Percentiles rank a stretch among this genome's conserved stretches.
Evolutionary conservation across 2,113 vertebrate genomes (phyloP).

Genomic region (Egretta garzetta): DNA sequence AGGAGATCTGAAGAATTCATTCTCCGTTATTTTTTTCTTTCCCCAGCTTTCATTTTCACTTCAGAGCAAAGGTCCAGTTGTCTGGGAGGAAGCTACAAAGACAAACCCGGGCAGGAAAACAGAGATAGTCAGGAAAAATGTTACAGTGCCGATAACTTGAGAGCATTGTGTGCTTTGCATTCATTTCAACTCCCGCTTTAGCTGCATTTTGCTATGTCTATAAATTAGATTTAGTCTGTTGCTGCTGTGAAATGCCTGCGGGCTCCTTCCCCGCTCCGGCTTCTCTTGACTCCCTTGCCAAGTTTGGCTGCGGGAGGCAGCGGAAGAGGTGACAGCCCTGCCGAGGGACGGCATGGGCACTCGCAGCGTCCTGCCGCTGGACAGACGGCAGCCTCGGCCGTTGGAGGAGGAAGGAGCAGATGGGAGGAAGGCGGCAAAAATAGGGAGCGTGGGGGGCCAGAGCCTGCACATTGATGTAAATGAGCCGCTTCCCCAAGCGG

Average conservation of each 20-base stretch:
- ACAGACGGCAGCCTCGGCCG: not conserved
- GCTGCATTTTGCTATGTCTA: slow-evolving; percentile 38
- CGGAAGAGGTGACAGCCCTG: not conserved
- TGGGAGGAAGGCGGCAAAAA: not conserved
- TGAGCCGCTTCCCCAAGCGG: not conserved
- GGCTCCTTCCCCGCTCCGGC: not conserved
- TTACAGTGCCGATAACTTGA: slow-evolving; percentile 38
- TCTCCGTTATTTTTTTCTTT: not conserved
- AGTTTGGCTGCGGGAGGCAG: not conserved
- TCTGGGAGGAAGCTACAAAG: slow-evolving; percentile 57
- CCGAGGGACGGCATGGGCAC: not conserved
- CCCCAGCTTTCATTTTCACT: slow-evolving; percentile 62
- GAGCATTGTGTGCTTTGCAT: slow-evolving; percentile 25
- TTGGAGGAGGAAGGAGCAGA: not conserved
- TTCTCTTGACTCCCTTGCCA: not conserved
- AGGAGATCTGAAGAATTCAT: slow-evolving; percentile 64
- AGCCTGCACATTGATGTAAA: not conserved
- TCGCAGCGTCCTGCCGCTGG: not conserved
- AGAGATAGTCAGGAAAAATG: slow-evolving; percentile 50
- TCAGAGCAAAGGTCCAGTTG: slow-evolving; percentile 67
- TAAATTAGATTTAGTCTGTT: slow-evolving; percentile 48
- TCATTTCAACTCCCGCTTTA: slow-evolving; percentile 7
- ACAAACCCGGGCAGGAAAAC: slow-evolving; percentile 37
- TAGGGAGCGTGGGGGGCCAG: not conserved
- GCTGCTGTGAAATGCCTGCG: slow-evolving; percentile 29